Evolutionary conservation across 2,888 invertebrate genomes (phyloP), one percentile per base, ranked within the genome.

Genomic region (Calameuta idolon): DNA sequence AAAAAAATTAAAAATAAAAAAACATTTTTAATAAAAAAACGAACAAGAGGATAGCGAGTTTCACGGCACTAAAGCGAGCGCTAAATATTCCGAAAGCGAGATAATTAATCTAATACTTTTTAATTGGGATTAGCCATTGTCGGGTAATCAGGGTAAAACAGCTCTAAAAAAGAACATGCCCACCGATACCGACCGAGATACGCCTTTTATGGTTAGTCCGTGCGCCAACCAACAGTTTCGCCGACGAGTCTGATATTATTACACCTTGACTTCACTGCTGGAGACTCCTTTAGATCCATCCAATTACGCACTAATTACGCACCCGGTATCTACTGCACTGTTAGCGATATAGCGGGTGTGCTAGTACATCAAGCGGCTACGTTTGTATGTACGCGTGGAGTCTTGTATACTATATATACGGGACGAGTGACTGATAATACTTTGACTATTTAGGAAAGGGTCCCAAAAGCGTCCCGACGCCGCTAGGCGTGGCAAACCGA

Each of bases 131-230:
- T 69, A 75, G 73, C 69, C 79, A 75, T 78, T 78, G 78, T 81
- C 80, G 74, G 71, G 85, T 83, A 85, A 85, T 85, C 85, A 85
- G 84, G 85, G 80, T 84, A 85, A 85, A 85, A 83, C 79, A 81
- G 78, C 80, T 80, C 76, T 37, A 69, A 79, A 55, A 81, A 79
- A 73, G 75, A 78, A 79, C 80, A 78, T 79, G 77, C 71, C 74
- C 71, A 55, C 55, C 73, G 79, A 79, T 79, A 73, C 76, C 69
- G 74, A 69, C 40, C 35, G 68, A 77, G 79, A 79, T 79, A 76
- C 69, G 73, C 73, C 34, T 76, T 79, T 79, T 76, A 79, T 76
- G 76, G 76, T 69, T 79, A 76, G 74, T 79, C 76, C 73, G 69
- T 34, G 74, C 75, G 76, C 69, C 69, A 79, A 74, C 79, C 69